Base-by-base conservation (phyloP, 2,888 invertebrate genomes). In the Eristalis arbustorum region DNA sequence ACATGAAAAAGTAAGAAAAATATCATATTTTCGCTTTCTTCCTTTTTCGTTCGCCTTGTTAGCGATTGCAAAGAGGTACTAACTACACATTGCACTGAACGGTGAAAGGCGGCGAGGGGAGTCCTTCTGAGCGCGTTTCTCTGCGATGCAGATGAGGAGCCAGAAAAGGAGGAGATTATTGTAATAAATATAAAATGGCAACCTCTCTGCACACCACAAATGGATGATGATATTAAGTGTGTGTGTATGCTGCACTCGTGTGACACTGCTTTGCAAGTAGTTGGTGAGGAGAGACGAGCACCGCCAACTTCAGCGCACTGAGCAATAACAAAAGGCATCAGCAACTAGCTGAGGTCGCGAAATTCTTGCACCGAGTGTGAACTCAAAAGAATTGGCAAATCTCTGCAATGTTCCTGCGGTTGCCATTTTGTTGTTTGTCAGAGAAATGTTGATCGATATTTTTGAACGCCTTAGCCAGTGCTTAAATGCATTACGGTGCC, bases 131-230 rank as follows among this genome's bases (percentile, higher is more conserved):
- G 74, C 67, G 73, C 62, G 71, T 49, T 71, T 71, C 37, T 63
- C 28, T 63, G 31, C 25, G 34, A 77, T 76, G 77, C 72, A 67
- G 77, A 82, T 71, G 79, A 75, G 80, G 75, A 80, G 77, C 64
- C 73, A 77, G 66, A 82, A 56, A 67, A 77, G 57, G 64, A 69
- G 49, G 63, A 81, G 69, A 66, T 82, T 82, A 78, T 78, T 78
- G 82, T 82, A 78, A 87, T 77, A 78, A 78, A 82, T 74, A 78
- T 57, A 82, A 87, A 87, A 82, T 67, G 73, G 76, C 74, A 84
- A 75, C 71, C 72, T 67, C 57, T 56, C 25, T 57, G 22, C 56
- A 80, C 76, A 73, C 8, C 57, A 74, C 66, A 74, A 73, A 77
- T 80, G 61, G 62, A 79, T 75, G 59, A 68, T 49, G 78, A 82